These are phyloP conservation scores for Caenorhabditis sp. DNA, from an alignment of 2,888 invertebrate genomes.

Conservation along the genomic window DNA sequence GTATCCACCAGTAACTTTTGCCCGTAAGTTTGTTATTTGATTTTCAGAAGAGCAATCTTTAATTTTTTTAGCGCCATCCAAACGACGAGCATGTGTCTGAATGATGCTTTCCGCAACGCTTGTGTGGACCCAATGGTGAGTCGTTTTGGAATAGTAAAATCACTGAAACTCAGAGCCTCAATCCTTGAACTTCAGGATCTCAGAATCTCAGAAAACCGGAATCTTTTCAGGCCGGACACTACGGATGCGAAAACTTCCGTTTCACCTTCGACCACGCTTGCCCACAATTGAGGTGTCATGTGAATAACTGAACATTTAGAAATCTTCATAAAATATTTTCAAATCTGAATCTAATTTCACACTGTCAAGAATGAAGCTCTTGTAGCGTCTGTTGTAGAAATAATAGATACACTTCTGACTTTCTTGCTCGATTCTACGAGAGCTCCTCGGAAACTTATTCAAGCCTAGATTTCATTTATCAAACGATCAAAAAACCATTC, in stretches of 20 bases:
- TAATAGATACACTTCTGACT: not conserved
- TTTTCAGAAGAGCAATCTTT: too few relatives aligned
- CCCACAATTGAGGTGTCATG: slow-evolving; percentile 62
- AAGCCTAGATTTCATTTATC: too few relatives aligned
- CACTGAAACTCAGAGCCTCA: not conserved
- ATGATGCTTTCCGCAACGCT: slow-evolving; percentile 56
- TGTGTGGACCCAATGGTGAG: slow-evolving; percentile 56
- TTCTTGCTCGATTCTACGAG: too few relatives aligned
- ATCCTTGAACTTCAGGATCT: too few relatives aligned
- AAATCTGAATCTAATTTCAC: too few relatives aligned
- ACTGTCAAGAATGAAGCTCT: too few relatives aligned
- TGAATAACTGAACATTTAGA: slow-evolving; percentile 5
- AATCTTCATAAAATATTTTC: not conserved
- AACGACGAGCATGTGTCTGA: slow-evolving; percentile 61
- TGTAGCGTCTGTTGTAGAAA: too few relatives aligned
- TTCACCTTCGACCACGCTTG: slow-evolving; percentile 70
- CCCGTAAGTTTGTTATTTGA: slow-evolving; percentile 65
- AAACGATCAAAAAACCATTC: not conserved
- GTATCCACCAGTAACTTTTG: slow-evolving; percentile 66
- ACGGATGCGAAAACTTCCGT: slow-evolving; percentile 74
- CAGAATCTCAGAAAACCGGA: too few relatives aligned
- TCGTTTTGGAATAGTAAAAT: not conserved
- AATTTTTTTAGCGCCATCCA: slow-evolving; percentile 64
- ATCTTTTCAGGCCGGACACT: slow-evolving; percentile 66
- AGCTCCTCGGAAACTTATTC: not conserved